A percentile compares a stretch with the other conserved stretches of the same genome.
phyloP scores from a whole-genome alignment of 2,797 vertebrate species.

The Crax fasciolata region DNA sequence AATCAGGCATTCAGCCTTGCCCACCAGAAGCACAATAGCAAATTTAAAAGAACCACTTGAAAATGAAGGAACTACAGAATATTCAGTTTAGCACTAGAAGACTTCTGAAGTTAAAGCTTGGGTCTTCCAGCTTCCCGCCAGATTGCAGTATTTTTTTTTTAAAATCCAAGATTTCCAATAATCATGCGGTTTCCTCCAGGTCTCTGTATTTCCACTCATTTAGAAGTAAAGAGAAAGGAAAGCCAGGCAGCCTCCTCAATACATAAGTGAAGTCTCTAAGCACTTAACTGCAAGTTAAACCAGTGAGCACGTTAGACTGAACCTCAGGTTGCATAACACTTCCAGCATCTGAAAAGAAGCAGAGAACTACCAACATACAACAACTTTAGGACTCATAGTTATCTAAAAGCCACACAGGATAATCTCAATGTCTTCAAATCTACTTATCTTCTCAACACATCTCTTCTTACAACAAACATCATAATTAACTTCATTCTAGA shows the following conservation, averaged over 20 bases:
- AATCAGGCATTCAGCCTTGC: not conserved
- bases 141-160: not conserved
- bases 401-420: not conserved
- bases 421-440: not conserved
- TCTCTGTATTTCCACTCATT: not conserved
- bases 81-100: not conserved
- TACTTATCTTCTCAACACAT: accelerated
- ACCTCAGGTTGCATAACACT: not conserved
- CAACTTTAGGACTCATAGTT: not conserved
- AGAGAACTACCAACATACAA: accelerated
- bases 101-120: not conserved
- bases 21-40: not conserved
- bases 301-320: accelerated
- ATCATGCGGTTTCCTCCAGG: accelerated
- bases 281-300: not conserved
- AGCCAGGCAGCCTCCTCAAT: accelerated
- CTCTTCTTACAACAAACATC: not conserved
- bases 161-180: not conserved
- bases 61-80: not conserved
- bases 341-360: not conserved
- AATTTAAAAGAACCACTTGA: not conserved
- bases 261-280: accelerated
- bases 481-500: accelerated
- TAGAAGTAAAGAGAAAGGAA: accelerated
- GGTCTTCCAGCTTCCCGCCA: not conserved